A percentile compares a stretch with the other conserved stretches of the same genome.
phyloP scores from a whole-genome alignment of 2,888 invertebrate species.

The Cryptocephalus moraei region DNA sequence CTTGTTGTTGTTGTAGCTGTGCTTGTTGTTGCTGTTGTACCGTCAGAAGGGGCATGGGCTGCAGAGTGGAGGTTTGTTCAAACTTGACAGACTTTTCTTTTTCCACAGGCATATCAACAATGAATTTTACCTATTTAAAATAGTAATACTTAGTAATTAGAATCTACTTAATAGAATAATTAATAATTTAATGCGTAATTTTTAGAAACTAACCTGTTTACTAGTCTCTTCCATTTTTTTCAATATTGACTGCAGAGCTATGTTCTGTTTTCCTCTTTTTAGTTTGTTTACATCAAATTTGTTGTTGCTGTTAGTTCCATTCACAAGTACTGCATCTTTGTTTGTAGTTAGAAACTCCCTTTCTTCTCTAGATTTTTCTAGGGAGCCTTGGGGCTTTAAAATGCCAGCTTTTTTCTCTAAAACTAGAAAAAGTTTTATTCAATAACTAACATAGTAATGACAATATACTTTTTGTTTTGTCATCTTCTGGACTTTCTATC shows the following conservation, averaged over 20 bases:
- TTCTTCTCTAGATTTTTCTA: conserved; percentile 56
- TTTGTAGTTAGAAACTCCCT: conserved; percentile 37
- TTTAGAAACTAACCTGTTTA: conserved; percentile 44
- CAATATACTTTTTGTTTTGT: conserved; percentile 21
- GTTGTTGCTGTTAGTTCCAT: conserved; percentile 3
- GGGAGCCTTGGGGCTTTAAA: conserved; percentile 60
- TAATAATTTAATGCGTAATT: no score
- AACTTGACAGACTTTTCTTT: conserved; percentile 27
- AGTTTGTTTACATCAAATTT: conserved; percentile 22
- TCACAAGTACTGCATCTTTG: conserved; percentile 3
- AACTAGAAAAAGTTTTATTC: not conserved
- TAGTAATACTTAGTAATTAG: not conserved
- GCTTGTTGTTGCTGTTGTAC: no score
- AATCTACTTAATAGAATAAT: no score
- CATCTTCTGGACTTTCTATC: conserved; percentile 23
- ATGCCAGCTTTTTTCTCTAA: conserved; percentile 45
- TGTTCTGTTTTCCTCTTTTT: conserved; percentile 58
- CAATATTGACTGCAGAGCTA: conserved; percentile 69
- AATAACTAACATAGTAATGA: not conserved
- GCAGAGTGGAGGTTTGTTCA: conserved; percentile 18
- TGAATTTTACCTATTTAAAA: conserved; percentile 32
- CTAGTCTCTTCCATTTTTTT: conserved; percentile 56
- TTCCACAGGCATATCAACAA: conserved; percentile 25
- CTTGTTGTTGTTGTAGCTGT: no score
- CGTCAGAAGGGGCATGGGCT: conserved; percentile 7